phyloP scores from a whole-genome alignment of 2,888 invertebrate genomes.

The Drosophila lutescens region DNA sequence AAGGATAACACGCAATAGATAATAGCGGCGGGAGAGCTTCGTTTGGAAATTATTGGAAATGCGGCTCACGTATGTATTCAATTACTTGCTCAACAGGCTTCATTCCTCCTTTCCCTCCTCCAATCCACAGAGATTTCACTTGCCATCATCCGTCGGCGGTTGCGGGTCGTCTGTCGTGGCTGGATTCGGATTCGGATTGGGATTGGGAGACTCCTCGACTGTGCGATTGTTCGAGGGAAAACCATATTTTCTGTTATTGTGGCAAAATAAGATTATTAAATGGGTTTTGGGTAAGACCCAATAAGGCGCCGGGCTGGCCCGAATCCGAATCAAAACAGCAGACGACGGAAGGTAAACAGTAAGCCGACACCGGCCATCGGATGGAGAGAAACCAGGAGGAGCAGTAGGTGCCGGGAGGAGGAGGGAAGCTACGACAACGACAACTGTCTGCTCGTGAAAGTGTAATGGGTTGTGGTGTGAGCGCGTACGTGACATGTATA shows the following conservation, averaged over 20 bases:
- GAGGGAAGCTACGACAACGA: conserved; percentile 42
- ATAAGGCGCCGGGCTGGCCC: conserved; percentile 61
- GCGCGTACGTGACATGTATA: conserved; percentile 76
- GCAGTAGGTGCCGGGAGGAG: neutral
- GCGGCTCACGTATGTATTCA: conserved; percentile 81
- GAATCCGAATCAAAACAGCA: conserved; percentile 50
- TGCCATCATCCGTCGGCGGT: conserved; percentile 6
- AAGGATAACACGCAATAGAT: conserved; percentile 79
- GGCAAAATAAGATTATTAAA: conserved; percentile 80
- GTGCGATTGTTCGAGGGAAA: conserved; percentile 63
- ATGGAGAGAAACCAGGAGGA: neutral
- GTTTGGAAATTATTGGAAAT: conserved; percentile 69
- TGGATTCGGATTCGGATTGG: neutral
- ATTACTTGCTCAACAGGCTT: conserved; percentile 80
- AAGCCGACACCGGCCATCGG: conserved; percentile 49
- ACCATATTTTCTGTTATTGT: conserved; percentile 81
- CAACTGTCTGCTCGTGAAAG: conserved; percentile 66
- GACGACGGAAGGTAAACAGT: conserved; percentile 71
- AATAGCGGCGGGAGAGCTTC: conserved; percentile 62
- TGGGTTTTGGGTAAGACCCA: conserved; percentile 79
- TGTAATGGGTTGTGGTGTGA: conserved; percentile 65
- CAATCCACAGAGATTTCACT: neutral
- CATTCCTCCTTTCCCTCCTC: neutral
- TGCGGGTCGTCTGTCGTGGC: neutral
- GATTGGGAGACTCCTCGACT: no score